Conservation (phyloP, 2,888 invertebrate genomes). For the Biston betularia region DNA sequence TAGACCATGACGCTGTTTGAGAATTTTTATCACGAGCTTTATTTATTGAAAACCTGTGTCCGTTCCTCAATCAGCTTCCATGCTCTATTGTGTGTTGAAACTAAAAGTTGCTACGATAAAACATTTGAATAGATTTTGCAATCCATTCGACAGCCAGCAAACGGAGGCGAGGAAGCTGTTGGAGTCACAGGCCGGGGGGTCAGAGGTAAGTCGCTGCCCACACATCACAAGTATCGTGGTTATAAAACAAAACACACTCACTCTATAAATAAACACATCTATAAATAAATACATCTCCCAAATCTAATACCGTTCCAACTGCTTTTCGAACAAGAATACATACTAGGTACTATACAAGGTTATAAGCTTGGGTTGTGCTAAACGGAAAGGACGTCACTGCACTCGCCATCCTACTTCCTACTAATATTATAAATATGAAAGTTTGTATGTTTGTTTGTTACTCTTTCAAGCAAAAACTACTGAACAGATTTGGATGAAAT, state of each 20-base stretch:
- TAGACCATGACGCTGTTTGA: conserved; percentile 13
- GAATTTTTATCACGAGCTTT: background rate
- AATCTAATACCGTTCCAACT: background rate
- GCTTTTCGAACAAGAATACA: too few species aligned
- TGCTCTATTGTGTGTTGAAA: conserved; percentile 13
- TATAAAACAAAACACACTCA: background rate
- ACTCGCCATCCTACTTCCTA: too few species aligned
- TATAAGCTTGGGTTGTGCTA: too few species aligned
- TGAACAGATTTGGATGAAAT: too few species aligned
- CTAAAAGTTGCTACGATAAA: conserved; percentile 31
- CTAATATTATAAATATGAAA: too few species aligned
- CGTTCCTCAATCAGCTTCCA: background rate
- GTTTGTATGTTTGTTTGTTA: too few species aligned
- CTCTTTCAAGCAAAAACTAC: too few species aligned
- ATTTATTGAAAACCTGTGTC: background rate
- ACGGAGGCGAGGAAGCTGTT: conserved; percentile 22
- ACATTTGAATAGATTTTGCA: conserved; percentile 61
- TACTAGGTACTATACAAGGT: too few species aligned
- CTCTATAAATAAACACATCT: background rate
- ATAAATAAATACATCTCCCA: background rate
- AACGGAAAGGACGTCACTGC: too few species aligned
- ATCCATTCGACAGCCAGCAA: conserved; percentile 61
- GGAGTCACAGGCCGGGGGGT: conserved; percentile 3
- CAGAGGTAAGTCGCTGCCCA: conserved; percentile 40
- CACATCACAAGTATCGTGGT: too few species aligned